Evolutionary conservation across 2,113 vertebrate species (phyloP), one percentile per base, ranked within the genome.

Genomic region (Ancistrus triradiatus): DNA sequence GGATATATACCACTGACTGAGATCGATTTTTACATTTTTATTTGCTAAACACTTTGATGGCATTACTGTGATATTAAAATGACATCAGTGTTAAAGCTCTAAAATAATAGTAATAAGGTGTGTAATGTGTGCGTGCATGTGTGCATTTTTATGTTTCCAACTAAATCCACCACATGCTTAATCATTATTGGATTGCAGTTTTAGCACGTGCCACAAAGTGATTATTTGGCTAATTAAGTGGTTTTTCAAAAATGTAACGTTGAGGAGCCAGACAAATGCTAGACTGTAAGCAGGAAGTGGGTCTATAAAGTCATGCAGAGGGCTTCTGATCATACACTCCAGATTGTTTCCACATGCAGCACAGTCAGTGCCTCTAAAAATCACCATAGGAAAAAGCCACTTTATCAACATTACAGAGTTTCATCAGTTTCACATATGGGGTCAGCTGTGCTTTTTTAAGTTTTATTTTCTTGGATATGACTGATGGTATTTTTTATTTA

Each of bases 201-300:
- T 35, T 48, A 65, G 50, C 56, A 55, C 18, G 27, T 56, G 56
- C 49, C 22, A 28, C 49, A 33, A 17, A 49, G 37, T 51, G 37
- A 44, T 67, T 72, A 67, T 46, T 63, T 42, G 25, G 17, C 57
- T 52, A 62, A 52, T 66, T 55, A 61, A 62, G 22, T 46, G 37
- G 44, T 6, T 24, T 27, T 27, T 2, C 3, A 6, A 13, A 3
- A 3, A 51, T 44, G 51, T 52, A 59, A 51, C 58, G 18, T 49
- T 71, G 46, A 17, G 24, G 19, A 24, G 35, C 21, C 48, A 57
- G 19, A 62, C 49, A 59, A 37, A 69, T 61, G 44, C 59, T 59
- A 15, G 18, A 59, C 18, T 40, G 7, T 47, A 27, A 56, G 48
- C 62, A 66, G 56, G 50, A 62, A 57, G 37, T 55, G 37, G 19